Evolutionary conservation across 2,888 invertebrate species (phyloP), one percentile per base, ranked within the genome.

Genomic region (Ophion obscuratus): DNA sequence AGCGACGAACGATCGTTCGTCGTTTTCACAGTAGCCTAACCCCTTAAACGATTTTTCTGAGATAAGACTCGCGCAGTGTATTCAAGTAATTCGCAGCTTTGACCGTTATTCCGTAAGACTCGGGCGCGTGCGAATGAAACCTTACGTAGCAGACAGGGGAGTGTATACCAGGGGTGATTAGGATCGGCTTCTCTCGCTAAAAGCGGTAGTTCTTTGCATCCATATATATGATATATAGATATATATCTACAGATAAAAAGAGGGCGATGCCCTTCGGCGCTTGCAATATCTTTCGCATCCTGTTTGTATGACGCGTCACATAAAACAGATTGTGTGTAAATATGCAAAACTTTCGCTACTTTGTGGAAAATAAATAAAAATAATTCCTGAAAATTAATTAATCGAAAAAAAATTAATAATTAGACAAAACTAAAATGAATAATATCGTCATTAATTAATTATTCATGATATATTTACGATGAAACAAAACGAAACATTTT

Each of bases 121-220:
- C 36, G 11, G 66, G 68, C 24, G n/a, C 36, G 40, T 76, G 47
- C 53, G 24, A 53, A 57, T 36, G 81, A 83, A 83, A 67, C 84
- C 83, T 81, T 83, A 83, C 36, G n/a, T n/a, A 53, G 70, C 62
- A 79, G 79, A 79, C 79, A 20, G 71, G 71, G 53, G 64, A 71
- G 61, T 20, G 36, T 66, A 36, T 78, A 59, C 80, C 31, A 47
- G 40, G 70, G 71, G 76, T 57, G 84, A 57, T 57, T 61, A 57
- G 64, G 53, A 24, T 53, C 59, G 88, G 88, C 88, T 88, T 88
- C 88, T 53, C 85, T 44, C 57, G 68, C 67, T 82, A 27, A 75
- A 85, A 87, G 85, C 81, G 53, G 61, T 44, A 70, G 47, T 11
- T 47, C 61, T 64, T 79, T 61, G 77, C 78, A 66, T 27, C 40